Evolutionary conservation across 1,140 invertebrate species (phyloP).

Genomic region (Coelopa frigida): DNA sequence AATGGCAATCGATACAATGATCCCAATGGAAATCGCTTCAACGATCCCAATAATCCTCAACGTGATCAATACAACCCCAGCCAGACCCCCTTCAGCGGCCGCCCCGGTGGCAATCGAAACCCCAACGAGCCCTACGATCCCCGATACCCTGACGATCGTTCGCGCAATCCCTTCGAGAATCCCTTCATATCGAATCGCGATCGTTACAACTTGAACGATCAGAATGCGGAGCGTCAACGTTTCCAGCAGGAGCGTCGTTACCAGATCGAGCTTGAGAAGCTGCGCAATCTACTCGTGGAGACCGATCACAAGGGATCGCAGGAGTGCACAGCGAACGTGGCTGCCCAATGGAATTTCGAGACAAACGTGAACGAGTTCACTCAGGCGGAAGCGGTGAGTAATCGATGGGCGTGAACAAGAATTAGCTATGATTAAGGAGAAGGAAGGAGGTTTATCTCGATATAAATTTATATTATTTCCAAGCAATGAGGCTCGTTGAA

Average conservation of each 20-base stretch:
- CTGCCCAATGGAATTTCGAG: conserved; percentile 80
- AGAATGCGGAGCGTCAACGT: conserved; percentile 28
- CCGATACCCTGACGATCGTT: conserved; percentile 22
- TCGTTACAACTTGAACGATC: conserved; percentile 37
- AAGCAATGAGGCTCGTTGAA: no score
- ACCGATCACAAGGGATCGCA: conserved; percentile 65
- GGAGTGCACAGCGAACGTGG: conserved; percentile 73
- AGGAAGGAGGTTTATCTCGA: no score
- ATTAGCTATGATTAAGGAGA: no score
- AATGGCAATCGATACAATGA: conserved; percentile 3
- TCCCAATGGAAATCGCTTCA: background rate
- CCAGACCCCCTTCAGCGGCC: background rate
- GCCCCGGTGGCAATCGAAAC: background rate
- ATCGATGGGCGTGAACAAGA: no score
- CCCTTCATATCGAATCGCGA: conserved; percentile 33
- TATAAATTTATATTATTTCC: no score
- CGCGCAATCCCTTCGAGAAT: conserved; percentile 29
- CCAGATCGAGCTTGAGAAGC: conserved; percentile 36
- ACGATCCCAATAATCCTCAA: background rate
- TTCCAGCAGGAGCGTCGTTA: conserved; percentile 39
- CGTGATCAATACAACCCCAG: background rate
- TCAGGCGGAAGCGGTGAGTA: conserved; percentile 72
- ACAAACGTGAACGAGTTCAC: conserved; percentile 77
- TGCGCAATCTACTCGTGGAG: conserved; percentile 53
- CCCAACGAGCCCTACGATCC: conserved; percentile 23